phyloP scores from a whole-genome alignment of 2,888 invertebrate species.

The Lasioglossum lativentre region DNA sequence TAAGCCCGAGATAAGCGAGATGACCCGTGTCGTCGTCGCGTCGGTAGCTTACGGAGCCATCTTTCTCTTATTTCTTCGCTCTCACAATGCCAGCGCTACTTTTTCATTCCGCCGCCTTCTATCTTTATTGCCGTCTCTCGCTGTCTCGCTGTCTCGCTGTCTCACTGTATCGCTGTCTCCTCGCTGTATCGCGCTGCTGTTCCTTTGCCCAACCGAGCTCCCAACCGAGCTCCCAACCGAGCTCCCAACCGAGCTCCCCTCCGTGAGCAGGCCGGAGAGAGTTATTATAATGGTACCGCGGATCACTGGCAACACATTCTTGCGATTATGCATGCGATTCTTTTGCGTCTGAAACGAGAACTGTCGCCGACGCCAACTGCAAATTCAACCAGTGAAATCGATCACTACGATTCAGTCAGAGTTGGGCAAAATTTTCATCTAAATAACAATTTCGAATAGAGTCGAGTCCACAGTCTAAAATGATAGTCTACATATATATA shows the following conservation, averaged over 20 bases:
- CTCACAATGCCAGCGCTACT: conserved; percentile 49
- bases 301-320: conserved; percentile 11
- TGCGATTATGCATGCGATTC: conserved; percentile 13
- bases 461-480: too few species aligned
- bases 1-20: conserved; percentile 67
- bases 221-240: neutral
- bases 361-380: neutral
- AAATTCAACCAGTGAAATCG: neutral
- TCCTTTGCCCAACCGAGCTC: conserved; percentile 26
- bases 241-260: conserved; percentile 1
- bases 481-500: too few species aligned
- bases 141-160: conserved; percentile 19
- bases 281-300: conserved; percentile 15
- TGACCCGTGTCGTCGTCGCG: conserved; percentile 67
- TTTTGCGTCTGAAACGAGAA: neutral
- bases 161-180: conserved; percentile 9
- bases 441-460: too few species aligned
- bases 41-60: conserved; percentile 64
- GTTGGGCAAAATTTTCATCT: too few species aligned
- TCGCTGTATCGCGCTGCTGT: conserved; percentile 18
- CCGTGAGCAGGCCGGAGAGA: neutral
- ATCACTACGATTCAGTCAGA: neutral
- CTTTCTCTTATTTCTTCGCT: conserved; percentile 63
- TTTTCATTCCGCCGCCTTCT: conserved; percentile 33
- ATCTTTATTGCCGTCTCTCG: conserved; percentile 45